Conservation (phyloP, 2,797 vertebrate species). For the Girardinus metallicus region DNA sequence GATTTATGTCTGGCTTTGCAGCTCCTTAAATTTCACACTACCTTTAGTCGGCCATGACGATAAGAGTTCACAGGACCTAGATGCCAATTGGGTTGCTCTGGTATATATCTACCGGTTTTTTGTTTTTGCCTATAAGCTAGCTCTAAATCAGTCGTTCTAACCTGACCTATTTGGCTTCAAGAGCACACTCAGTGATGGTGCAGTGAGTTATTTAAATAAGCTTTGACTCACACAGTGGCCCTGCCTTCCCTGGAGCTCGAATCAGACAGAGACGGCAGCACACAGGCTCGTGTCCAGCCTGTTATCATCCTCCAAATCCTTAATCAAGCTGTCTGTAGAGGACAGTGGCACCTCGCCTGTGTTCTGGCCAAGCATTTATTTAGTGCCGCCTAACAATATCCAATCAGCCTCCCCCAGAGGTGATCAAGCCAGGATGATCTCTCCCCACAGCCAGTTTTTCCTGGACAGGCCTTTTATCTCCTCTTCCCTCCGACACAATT, state of each 20-base stretch:
- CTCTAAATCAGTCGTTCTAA: slow-evolving; percentile 54
- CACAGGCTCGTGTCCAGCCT: slow-evolving; percentile 58
- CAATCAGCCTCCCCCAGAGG: slow-evolving; percentile 52
- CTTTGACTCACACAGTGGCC: slow-evolving; percentile 68
- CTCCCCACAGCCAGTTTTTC: slow-evolving; percentile 46
- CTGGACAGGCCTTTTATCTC: slow-evolving; percentile 57
- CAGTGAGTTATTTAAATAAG: slow-evolving; percentile 77
- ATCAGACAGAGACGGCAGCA: slow-evolving; percentile 56
- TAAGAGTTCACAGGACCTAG: slow-evolving; percentile 55
- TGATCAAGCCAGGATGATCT: slow-evolving; percentile 45
- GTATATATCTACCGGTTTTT: slow-evolving; percentile 15
- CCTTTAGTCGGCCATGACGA: slow-evolving; percentile 58
- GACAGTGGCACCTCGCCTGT: slow-evolving; percentile 46
- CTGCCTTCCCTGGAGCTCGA: slow-evolving; percentile 67
- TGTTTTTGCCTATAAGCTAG: slow-evolving; percentile 31
- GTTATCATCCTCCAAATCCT: slow-evolving; percentile 66
- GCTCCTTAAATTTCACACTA: slow-evolving; percentile 58
- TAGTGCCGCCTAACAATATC: slow-evolving; percentile 59
- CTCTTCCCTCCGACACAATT: slow-evolving; percentile 49
- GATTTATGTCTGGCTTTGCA: slow-evolving; percentile 57
- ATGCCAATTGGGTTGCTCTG: slow-evolving; percentile 54
- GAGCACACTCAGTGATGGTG: slow-evolving; percentile 67
- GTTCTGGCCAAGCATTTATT: slow-evolving; percentile 48
- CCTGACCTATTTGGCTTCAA: slow-evolving; percentile 68
- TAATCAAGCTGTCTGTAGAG: slow-evolving; percentile 67